Evolutionary conservation across 2,797 vertebrate species (phyloP), one percentile per base, ranked within the genome.

Genomic region (Aeoliscus strigatus): DNA sequence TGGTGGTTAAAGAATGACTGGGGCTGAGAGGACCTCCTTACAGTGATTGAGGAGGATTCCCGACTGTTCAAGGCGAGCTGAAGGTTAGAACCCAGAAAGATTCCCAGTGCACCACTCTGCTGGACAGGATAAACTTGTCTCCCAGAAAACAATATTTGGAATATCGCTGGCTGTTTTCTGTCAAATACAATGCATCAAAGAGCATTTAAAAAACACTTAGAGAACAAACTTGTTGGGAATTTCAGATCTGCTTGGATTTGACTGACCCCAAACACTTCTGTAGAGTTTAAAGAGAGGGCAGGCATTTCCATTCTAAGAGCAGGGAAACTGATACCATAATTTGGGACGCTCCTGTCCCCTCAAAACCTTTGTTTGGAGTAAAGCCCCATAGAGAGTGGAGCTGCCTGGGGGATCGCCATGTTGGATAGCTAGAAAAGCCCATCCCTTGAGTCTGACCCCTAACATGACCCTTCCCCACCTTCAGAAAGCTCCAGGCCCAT

Each of bases 311-410:
- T 56, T 46, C 47, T 40, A 13, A 70, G 66, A 74, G 74, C 18
- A 7, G 8, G 60, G 62, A 95, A 94, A 89, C 76, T 60, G 90
- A 94, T 92, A 93, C 90, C 86, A 89, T 91, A 90, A 93, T 93
- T 90, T 90, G 88, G 69, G 79, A 71, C 88, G 75, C 78, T 80
- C 61, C 78, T 84, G 86, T 89, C 82, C 72, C 74, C 81, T 58
- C 69, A 72, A 69, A 77, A 80, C 73, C 70, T 74, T 84, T 80
- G 64, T 51, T 75, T 45, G 85, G 89, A 90, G 91, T 90, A 90
- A 73, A 47, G 79, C 76, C 17, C 59, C n/a, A 71, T 60, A 72
- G 74, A 80, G 73, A 60, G 66, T 69, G 73, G 70, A 66, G 68
- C 21, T 40, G 72, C 81, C 80, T 77, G 50, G 44, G 73, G 66